Evolutionary conservation across 2,888 invertebrate genomes (phyloP).

Genomic region (Rhogogaster chlorosoma): DNA sequence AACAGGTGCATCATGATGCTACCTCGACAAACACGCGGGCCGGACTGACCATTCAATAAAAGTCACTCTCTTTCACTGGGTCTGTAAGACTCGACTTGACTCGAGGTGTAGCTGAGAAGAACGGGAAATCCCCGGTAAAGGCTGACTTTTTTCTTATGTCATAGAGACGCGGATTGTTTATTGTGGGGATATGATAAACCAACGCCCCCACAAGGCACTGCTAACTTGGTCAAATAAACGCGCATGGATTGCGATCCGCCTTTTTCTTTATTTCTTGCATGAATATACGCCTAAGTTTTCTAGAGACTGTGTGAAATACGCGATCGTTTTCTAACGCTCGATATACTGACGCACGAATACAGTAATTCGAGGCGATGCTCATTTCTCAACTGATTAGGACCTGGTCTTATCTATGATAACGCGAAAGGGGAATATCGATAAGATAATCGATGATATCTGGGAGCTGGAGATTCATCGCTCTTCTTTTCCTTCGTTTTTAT

Average conservation of each 20-base stretch:
- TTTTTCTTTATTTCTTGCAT: background rate
- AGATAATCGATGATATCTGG: background rate
- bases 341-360: background rate
- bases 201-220: background rate
- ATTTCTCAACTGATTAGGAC: background rate
- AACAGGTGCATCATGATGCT: constrained; percentile 50
- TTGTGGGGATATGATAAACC: background rate
- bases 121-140: constrained; percentile 21
- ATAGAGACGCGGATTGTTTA: background rate
- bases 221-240: background rate
- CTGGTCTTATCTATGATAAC: background rate
- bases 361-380: background rate
- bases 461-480: background rate
- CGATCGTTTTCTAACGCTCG: background rate
- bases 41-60: constrained; percentile 25
- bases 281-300: background rate
- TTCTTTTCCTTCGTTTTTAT: background rate
- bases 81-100: background rate
- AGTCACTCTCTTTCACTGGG: background rate
- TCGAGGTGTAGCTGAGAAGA: background rate
- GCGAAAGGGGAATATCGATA: background rate
- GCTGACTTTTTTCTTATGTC: constrained; percentile 23
- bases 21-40: constrained; percentile 19
- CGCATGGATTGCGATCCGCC: background rate
- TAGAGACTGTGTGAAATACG: background rate